These are phyloP conservation scores for Aphaenogaster rudis DNA, from an alignment of 1,140 invertebrate genomes.

Conservation along the genomic window DNA sequence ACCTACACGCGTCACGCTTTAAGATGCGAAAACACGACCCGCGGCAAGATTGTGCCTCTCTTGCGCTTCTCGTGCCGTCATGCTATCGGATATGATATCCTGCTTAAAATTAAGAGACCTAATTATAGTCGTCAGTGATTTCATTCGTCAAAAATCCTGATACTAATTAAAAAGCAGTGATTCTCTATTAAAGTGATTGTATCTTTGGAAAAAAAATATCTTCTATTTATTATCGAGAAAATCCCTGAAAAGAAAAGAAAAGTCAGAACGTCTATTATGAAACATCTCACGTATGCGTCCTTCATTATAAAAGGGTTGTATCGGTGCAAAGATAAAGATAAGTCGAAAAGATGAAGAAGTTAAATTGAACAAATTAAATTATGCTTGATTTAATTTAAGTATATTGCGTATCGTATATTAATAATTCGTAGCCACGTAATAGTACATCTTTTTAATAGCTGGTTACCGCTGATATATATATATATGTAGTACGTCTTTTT, in stretches of 20 bases:
- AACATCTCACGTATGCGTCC: background rate
- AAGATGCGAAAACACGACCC: constrained; percentile 3
- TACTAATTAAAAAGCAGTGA: background rate
- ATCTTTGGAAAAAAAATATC: background rate
- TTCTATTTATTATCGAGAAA: background rate
- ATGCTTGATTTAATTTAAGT: background rate
- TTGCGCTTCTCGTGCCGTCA: background rate
- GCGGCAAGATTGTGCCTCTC: background rate
- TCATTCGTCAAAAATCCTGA: background rate
- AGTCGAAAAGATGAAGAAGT: background rate
- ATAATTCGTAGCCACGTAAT: too few relatives aligned
- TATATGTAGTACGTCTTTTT: too few relatives aligned
- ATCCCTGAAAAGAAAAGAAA: background rate
- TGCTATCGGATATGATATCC: background rate
- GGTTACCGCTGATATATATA: too few relatives aligned
- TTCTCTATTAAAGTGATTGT: background rate
- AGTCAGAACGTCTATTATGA: background rate
- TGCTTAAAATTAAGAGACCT: background rate
- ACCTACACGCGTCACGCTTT: background rate
- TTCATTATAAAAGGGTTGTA: background rate
- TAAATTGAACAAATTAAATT: background rate
- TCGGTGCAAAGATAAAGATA: too few relatives aligned
- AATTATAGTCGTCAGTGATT: background rate
- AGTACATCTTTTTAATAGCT: too few relatives aligned
- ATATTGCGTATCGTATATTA: background rate